Base-by-base conservation (phyloP, 2,113 vertebrate genomes). In the Nematolebias whitei region DNA sequence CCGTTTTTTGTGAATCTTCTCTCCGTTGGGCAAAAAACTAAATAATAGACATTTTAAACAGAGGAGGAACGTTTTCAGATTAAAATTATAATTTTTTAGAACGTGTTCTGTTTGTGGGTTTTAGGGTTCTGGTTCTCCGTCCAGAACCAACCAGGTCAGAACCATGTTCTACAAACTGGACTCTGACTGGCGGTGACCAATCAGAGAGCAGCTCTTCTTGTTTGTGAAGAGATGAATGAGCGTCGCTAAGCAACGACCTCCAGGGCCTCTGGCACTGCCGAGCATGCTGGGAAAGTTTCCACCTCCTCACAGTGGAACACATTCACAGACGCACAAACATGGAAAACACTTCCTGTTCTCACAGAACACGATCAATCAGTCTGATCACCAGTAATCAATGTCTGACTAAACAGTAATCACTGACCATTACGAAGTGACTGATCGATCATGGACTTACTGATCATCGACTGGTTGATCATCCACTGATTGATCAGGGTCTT, bases 261-360 rank as follows among this genome's bases (percentile, higher is more conserved):
- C 50, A 20, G 35, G 63, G 44, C 60, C 71, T 5, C 54, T 41
- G 63, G 66, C 29, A 1, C 23, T 3, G 32, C 73, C 2, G 26
- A 75, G 74, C 57, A 75, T 12, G 12, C 63, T 78, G 84, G 77
- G 80, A 83, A 83, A 70, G 71, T 79, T 76, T 66, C 73, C 50
- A 45, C 44, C 60, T 72, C 60, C 35, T 26, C 38, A 29, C 38
- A 43, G 23, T 15, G 2, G 26, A n/a, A n/a, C 57, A 20, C 44
- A 51, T 75, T 70, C 48, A 74, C 63, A 26, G 6, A 11, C 35
- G 38, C 19, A 49, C 45, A 62, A 62, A 62, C 44, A n/a, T 0
- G 19, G 22, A 1, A 11, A 43, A 51, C 35, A 29, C 14, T 29
- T 18, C 15, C 18, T 13, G 35, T n/a, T 51, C 26, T 26, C 15